phyloP scores from a whole-genome alignment of 2,888 invertebrate genomes.

The Eupithecia subumbrata region DNA sequence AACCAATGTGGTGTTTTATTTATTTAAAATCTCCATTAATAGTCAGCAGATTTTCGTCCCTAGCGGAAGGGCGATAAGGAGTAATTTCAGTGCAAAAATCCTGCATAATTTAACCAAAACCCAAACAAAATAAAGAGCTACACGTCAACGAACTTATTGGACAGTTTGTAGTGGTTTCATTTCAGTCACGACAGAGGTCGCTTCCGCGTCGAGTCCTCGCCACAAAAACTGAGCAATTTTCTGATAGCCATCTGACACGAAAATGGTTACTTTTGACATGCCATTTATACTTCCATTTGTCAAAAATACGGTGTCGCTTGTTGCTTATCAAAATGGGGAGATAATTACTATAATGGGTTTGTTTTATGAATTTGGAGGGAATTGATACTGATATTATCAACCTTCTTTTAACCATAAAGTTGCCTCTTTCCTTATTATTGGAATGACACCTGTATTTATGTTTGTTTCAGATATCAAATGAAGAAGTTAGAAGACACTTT shows the following conservation, averaged over 20 bases:
- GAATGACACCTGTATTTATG: not conserved
- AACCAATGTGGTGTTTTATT: not conserved
- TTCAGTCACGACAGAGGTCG: constrained; percentile 66
- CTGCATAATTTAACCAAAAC: constrained; percentile 27
- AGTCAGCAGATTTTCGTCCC: not conserved
- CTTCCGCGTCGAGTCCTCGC: constrained; percentile 62
- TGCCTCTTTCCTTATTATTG: not conserved
- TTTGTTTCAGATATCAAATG: constrained; percentile 67
- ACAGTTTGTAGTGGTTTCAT: constrained; percentile 53
- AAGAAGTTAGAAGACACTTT: constrained; percentile 39
- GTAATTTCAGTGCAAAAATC: constrained; percentile 3
- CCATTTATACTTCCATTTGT: constrained; percentile 80
- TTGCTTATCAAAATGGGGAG: constrained; percentile 29
- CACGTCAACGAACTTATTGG: constrained; percentile 39
- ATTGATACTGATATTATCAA: constrained; percentile 1
- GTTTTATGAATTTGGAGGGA: constrained; percentile 12
- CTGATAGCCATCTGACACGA: constrained; percentile 79
- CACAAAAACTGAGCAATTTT: constrained; percentile 79
- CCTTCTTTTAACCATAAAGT: not conserved
- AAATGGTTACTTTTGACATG: constrained; percentile 77
- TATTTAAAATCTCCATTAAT: not conserved
- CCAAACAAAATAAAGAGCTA: constrained; percentile 26
- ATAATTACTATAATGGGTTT: constrained; percentile 42
- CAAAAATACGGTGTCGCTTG: constrained; percentile 55
- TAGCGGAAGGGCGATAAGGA: not conserved